Evolutionary conservation across 2,797 vertebrate species (phyloP).

Genomic region (Etheostoma perlongum): DNA sequence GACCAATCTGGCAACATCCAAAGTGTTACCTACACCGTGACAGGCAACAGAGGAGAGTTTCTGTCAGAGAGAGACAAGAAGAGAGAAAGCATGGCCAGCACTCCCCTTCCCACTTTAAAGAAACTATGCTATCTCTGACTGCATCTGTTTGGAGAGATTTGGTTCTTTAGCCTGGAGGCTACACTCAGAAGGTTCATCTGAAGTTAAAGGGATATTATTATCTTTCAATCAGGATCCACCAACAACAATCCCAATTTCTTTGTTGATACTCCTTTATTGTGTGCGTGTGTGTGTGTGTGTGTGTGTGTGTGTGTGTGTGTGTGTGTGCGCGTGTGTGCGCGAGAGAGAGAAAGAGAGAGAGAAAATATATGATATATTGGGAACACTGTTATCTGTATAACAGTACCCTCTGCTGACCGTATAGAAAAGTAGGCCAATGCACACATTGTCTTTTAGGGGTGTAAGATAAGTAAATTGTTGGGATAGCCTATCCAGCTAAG

Average conservation of each 20-base stretch:
- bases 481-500: background rate
- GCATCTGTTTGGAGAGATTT: conserved; percentile 68
- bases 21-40: conserved; percentile 55
- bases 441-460: background rate
- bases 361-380: background rate
- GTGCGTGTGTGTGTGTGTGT: background rate
- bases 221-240: conserved; percentile 65
- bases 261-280: background rate
- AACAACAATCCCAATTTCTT: conserved; percentile 1
- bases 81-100: conserved; percentile 44
- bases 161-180: conserved; percentile 63
- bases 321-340: no score
- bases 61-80: conserved; percentile 60
- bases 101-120: conserved; percentile 54
- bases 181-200: conserved; percentile 64
- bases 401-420: conserved; percentile 59
- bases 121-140: conserved; percentile 71
- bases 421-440: background rate
- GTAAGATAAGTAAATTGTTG: accelerated
- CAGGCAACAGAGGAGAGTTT: conserved; percentile 54
- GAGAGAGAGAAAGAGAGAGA: background rate
- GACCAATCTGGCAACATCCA: conserved; percentile 51
- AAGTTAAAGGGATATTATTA: conserved; percentile 67
- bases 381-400: conserved; percentile 34
- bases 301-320: no score